Conservation (phyloP, 2,888 invertebrate species). For the Tachina grossa region DNA sequence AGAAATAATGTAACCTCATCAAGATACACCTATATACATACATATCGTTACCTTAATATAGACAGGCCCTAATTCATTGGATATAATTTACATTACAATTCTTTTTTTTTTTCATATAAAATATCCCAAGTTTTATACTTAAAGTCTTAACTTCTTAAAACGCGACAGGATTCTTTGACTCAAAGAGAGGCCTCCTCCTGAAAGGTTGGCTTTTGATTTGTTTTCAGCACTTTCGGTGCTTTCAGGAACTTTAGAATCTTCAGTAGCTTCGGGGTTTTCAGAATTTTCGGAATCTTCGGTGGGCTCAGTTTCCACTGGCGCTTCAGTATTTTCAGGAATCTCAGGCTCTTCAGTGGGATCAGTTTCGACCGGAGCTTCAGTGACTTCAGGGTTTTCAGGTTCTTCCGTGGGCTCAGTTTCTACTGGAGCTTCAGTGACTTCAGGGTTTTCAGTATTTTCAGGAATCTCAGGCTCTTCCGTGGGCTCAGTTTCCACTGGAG, state of each 20-base stretch:
- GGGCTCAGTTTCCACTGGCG: background rate
- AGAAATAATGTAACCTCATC: no score
- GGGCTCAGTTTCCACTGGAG: background rate
- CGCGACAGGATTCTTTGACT: background rate
- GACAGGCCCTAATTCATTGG: no score
- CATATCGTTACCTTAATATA: no score
- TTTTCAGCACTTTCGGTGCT: background rate
- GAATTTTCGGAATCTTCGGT: background rate
- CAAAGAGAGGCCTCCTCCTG: constrained; percentile 2
- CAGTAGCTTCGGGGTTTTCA: background rate
- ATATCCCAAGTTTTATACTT: background rate
- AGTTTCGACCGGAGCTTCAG: background rate
- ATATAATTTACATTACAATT: no score
- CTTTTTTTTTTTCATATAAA: background rate
- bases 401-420: background rate
- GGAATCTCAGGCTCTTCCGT: background rate
- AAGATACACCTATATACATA: no score
- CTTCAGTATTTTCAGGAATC: background rate
- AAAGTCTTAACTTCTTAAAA: background rate
- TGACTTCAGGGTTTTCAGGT: background rate
- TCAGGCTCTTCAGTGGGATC: background rate
- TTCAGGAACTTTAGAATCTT: background rate
- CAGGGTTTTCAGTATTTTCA: no score
- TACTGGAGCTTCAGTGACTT: background rate
- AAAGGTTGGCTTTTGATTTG: background rate